Percentiles rank a stretch among this genome's conserved stretches.
These are phyloP conservation scores for Tachysurus fulvidraco DNA, from an alignment of 2,113 vertebrate genomes.

Conservation along the genomic window DNA sequence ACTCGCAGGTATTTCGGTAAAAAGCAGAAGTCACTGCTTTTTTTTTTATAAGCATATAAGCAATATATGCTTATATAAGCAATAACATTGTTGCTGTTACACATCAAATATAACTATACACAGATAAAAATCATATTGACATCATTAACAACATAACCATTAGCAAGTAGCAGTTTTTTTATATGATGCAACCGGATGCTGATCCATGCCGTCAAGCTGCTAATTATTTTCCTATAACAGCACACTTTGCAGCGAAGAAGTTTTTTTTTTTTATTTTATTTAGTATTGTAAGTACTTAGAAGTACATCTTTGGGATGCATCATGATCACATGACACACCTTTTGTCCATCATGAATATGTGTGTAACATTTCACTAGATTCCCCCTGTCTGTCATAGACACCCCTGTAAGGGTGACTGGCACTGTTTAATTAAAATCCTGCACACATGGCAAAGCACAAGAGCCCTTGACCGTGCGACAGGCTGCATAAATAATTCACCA, in stretches of 20 bases:
- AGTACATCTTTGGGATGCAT: neutral
- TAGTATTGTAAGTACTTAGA: neutral
- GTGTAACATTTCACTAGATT: slow-evolving; percentile 44
- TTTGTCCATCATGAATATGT: slow-evolving; percentile 17
- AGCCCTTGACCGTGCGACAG: slow-evolving; percentile 57
- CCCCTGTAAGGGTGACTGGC: slow-evolving; percentile 62
- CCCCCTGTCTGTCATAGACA: slow-evolving; percentile 62
- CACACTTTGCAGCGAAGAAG: too few species aligned
- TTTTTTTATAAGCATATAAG: too few species aligned
- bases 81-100: too few species aligned
- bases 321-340: neutral
- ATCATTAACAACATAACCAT: neutral
- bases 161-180: neutral
- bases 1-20: neutral
- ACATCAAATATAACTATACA: neutral
- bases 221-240: neutral
- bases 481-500: slow-evolving; percentile 71
- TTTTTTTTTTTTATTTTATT: neutral
- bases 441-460: slow-evolving; percentile 60
- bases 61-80: too few species aligned
- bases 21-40: neutral
- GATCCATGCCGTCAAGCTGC: neutral
- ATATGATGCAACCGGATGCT: neutral
- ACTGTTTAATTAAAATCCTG: slow-evolving; percentile 66
- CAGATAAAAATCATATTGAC: neutral